Evolutionary conservation across 2,797 vertebrate genomes (phyloP).

Genomic region (Coregonus sp.): DNA sequence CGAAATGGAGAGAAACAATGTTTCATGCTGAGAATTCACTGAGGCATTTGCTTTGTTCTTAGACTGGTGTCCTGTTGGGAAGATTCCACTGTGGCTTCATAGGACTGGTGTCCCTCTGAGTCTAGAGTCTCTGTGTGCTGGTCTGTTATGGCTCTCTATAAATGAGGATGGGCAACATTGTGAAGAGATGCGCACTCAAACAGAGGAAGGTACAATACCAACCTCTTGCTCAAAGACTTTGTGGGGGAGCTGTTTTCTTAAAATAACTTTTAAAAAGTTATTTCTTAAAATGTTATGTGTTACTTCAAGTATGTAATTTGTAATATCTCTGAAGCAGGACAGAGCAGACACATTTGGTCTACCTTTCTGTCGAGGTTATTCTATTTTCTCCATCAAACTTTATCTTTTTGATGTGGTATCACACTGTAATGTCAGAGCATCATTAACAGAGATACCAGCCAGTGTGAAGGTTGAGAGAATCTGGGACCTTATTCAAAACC

Average conservation of each 20-base stretch:
- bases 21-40: background rate
- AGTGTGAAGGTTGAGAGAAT: slow-evolving; percentile 62
- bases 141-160: background rate
- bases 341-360: background rate
- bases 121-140: background rate
- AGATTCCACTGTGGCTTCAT: background rate
- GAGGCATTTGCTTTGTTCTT: background rate
- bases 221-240: background rate
- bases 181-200: background rate
- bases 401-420: slow-evolving; percentile 31
- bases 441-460: slow-evolving; percentile 33
- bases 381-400: slow-evolving; percentile 35
- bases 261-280: background rate
- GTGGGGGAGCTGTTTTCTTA: background rate
- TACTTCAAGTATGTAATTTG: background rate
- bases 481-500: slow-evolving; percentile 71
- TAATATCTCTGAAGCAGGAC: background rate
- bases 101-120: background rate
- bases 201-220: background rate
- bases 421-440: background rate
- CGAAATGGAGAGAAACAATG: background rate
- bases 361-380: slow-evolving; percentile 12
- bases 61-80: background rate
- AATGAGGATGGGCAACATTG: background rate
- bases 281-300: background rate